Evolutionary conservation across 2,888 invertebrate species (phyloP), one percentile per base, ranked within the genome.

Genomic region (Nudaria mundana): DNA sequence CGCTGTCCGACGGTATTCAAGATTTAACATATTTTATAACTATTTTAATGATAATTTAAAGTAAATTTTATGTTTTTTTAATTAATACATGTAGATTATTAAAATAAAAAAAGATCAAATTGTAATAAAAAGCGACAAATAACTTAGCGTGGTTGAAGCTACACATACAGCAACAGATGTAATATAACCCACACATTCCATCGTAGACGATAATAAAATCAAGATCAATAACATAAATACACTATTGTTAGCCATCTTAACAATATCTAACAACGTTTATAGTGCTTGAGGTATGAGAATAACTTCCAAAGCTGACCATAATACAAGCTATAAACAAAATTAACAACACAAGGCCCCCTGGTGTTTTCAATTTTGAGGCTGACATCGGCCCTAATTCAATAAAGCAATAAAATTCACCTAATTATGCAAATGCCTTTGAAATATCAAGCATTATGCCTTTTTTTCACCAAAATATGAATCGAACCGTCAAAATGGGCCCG

Each of bases 371-470:
- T 88, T 88, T 88, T 85, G 84, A 81, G 66, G 61, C 81, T 84
- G 88, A 88, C 88, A 85, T 86, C 80, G 83, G 81, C 76, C 84
- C 79, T 88, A 88, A 88, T 88, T 88, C 88, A 88, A 88, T 88
- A 88, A 87, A 88, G 88, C 85, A 78, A 88, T 88, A 88, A 88
- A 88, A 87, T 87, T 85, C 87, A 88, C 88, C 86, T 88, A 88
- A 88, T 88, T 88, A 88, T 88, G 88, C 85, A 87, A 88, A 88
- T 87, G 85, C 74, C 52, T 78, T 78, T 78, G 75, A 82, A 85
- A 83, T 82, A 81, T 83, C 78, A 73, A 66, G 60, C 66, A 77
- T 81, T 79, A 81, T 78, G 73, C 76, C 70, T 80, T 81, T 81
- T 80, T 75, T 65, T 69, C 66, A 55, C 68, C 68, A 80, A 82